Evolutionary conservation across 2,797 vertebrate genomes (phyloP), one percentile per base, ranked within the genome.

Genomic region (Dendrocincla fuliginosa): DNA sequence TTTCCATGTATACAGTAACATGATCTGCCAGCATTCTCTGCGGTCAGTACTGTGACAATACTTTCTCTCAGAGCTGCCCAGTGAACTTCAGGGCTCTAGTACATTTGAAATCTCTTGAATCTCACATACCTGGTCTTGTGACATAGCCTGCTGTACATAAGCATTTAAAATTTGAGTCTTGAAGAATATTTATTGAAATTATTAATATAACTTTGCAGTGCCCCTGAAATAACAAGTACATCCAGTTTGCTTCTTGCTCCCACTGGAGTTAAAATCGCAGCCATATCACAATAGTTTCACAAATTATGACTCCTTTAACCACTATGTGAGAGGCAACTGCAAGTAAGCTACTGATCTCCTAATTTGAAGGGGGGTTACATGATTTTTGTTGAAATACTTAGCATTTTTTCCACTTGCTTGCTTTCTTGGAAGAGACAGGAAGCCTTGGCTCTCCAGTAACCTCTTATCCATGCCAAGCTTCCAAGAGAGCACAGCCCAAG

Each of bases 1-100:
- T 86, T 93, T 87, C 90, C 80, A 71, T 13, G 55, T 39, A 53
- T 64, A 60, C 63, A 81, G 93, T 78, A 95, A 96, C 47, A 37
- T 0, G 13, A 94, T 89, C 92, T 88, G 75, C 74, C 86, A 75
- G 5, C 24, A 17, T 56, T 87, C 95, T 92, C 70, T 30, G 73
- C 81, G 57, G 44, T 81, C 76, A 63, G 28, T 47, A 18, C 37
- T 35, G 59, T 75, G 91, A 87, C 61, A 69, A 83, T 81, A 55
- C 87, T 89, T 61, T 90, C 91, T 75, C 47, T 80, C 41, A 56
- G 33, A 57, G 76, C 42, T 87, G 94, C 78, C 84, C 89, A 71
- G 55, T 63, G 78, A 77, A 93, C 24, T 80, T 80, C 27, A 49
- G 39, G n/a, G 27, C 53, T 91, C 25, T 47, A 49, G 53, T 61